Evolutionary conservation across 2,797 vertebrate genomes (phyloP), one percentile per base, ranked within the genome.

Genomic region (Danionella dracula): DNA sequence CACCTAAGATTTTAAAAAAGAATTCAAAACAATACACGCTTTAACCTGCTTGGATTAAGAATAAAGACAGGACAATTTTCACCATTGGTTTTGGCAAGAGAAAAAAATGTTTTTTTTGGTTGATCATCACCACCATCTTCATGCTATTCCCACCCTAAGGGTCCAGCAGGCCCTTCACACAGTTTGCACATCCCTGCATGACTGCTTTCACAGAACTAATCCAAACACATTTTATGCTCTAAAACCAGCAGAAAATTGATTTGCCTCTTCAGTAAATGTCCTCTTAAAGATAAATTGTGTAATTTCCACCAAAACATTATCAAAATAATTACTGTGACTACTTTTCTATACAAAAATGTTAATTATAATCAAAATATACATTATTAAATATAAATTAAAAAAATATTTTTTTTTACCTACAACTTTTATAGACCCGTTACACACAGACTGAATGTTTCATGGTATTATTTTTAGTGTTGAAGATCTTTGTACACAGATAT

Each of bases 21-120:
- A n/a, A n/a, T n/a, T n/a, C n/a, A n/a, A n/a, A n/a, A n/a, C n/a
- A n/a, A 74, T 49, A 63, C 69, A 77, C 59, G 68, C 71, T 60
- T 67, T 55, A 67, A 77, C 75, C 70, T 75, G 68, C 46, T 50
- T 69, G 45, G 70, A 80, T 71, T 60, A 73, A 46, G 44, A 75
- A 66, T 73, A 73, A 79, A 20, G 46, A 66, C 48, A 53, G 59
- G 54, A 23, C 70, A 50, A 56, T 58, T 34, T 60, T 60, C 56
- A 50, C 57, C 67, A 74, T 71, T 69, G 27, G 69, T 71, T 74
- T 76, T 66, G 29, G 31, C n/a, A n/a, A n/a, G 55, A 34, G 58
- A 53, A 31, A 37, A 65, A 54, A 6, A 9, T 4, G 10, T 19
- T 35, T 15, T 29, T 59, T 62, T 44, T 66, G 50, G 42, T n/a